Conservation (phyloP, 2,113 vertebrate genomes). For the Cyphomyrus plagiostoma region DNA sequence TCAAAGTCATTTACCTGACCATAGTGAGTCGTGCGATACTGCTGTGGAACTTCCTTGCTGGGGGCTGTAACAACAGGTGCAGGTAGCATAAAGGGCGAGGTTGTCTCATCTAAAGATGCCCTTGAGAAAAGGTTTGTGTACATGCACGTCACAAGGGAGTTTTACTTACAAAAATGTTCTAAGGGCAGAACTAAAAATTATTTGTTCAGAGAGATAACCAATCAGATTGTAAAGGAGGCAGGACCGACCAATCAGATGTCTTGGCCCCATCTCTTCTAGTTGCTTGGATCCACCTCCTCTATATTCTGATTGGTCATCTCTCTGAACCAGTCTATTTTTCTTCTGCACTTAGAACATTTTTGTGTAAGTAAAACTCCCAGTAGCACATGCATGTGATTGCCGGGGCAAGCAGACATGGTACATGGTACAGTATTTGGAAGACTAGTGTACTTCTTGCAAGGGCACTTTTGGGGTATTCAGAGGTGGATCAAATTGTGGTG, state of each 20-base stretch:
- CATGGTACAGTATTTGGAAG: background rate
- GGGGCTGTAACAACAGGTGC: background rate
- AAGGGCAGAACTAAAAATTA: no score
- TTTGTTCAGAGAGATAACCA: no score
- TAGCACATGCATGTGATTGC: background rate
- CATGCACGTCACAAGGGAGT: background rate
- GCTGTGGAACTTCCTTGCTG: background rate
- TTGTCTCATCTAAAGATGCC: background rate
- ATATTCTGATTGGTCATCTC: no score
- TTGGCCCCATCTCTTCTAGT: no score
- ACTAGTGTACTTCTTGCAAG: background rate
- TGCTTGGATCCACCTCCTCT: no score
- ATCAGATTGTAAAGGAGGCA: no score
- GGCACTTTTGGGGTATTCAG: background rate
- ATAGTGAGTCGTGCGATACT: background rate
- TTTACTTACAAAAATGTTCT: no score
- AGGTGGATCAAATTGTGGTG: background rate
- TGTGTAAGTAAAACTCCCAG: no score
- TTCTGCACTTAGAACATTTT: no score
- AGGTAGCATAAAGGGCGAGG: background rate
- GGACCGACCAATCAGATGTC: no score
- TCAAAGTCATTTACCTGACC: background rate
- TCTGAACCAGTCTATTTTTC: no score
- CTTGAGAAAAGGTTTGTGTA: constrained; percentile 3
- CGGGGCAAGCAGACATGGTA: background rate